Evolutionary conservation across 2,797 vertebrate genomes (phyloP), one percentile per base, ranked within the genome.

Genomic region (Syndactyla subalaris): DNA sequence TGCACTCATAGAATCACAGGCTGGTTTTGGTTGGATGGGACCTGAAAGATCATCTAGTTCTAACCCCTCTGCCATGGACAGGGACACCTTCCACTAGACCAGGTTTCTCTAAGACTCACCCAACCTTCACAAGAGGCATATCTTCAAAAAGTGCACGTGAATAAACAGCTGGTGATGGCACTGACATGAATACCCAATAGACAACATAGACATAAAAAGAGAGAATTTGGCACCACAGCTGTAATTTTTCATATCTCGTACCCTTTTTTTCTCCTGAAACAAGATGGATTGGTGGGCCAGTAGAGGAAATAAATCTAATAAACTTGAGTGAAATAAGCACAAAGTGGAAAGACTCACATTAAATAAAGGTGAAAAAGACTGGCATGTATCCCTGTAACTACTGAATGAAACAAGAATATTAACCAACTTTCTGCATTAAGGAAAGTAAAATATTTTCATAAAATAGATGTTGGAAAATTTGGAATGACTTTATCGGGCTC

Each of bases 181-280:
- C 0, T 9, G 27, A 24, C 30, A 62, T 10, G 32, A 45, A 38
- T 7, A 32, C 0, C 0, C 46, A 54, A 20, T 38, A 66, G 26
- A 26, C 9, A 48, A 26, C 23, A n/a, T 0, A 23, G 41, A 20
- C 18, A 46, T 14, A 38, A 14, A 43, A 43, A 70, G 39, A 26
- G 17, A 49, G 17, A 58, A 20, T 43, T 48, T 62, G 34, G 30
- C 23, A 48, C 14, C 30, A 48, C 7, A 23, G 9, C 4, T 52
- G 29, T 55, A 39, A 59, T 11, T 21, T 72, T 83, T 52, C 27
- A 22, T 15, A 18, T 54, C 54, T 88, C 24, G 4, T 4, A 16
- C 2, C 11, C 21, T 48, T n/a, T 61, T 51, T 34, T n/a, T n/a
- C 10, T 23, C 38, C 30, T 43, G 76, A 68, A 43, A 38, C 2